Percentiles rank a stretch among this genome's conserved stretches.
These are phyloP conservation scores for Junonia oenone DNA, from an alignment of 2,888 invertebrate genomes.

Conservation along the genomic window DNA sequence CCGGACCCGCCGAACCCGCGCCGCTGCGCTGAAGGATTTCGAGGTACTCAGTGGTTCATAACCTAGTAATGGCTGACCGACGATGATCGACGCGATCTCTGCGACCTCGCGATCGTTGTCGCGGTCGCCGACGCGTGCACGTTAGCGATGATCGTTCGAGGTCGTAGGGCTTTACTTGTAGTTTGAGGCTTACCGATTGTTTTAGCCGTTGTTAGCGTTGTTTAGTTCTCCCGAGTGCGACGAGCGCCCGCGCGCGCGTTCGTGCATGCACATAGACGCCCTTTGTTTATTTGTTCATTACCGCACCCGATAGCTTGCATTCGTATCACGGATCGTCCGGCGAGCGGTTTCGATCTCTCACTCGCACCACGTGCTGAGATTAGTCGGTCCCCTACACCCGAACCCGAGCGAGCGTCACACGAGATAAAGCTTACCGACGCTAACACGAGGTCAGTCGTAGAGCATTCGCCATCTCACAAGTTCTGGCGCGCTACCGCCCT, in stretches of 20 bases:
- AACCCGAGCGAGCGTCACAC: slow-evolving; percentile 60
- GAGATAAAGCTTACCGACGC: slow-evolving; percentile 57
- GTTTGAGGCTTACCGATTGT: slow-evolving; percentile 80
- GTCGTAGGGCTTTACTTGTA: slow-evolving; percentile 80
- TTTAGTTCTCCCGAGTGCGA: slow-evolving; percentile 77
- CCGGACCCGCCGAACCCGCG: slow-evolving; percentile 84
- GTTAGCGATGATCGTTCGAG: slow-evolving; percentile 72
- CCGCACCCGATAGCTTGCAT: slow-evolving; percentile 77
- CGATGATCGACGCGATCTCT: slow-evolving; percentile 67
- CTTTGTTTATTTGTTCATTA: slow-evolving; percentile 76
- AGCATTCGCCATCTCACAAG: slow-evolving; percentile 80
- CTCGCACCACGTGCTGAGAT: slow-evolving; percentile 58
- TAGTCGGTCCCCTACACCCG: slow-evolving; percentile 53
- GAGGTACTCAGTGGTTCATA: slow-evolving; percentile 85
- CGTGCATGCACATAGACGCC: slow-evolving; percentile 78
- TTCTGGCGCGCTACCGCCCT: slow-evolving; percentile 58
- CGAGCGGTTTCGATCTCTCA: slow-evolving; percentile 67
- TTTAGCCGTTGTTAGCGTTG: slow-evolving; percentile 80
- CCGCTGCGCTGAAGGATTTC: slow-evolving; percentile 88
- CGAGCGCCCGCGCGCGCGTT: slow-evolving; percentile 73
- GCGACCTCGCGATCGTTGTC: slow-evolving; percentile 58
- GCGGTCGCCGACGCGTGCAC: slow-evolving; percentile 61
- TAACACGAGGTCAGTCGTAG: slow-evolving; percentile 74
- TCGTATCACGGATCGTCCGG: slow-evolving; percentile 70
- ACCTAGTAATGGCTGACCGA: slow-evolving; percentile 74